Conservation (phyloP, 2,113 vertebrate genomes). For the Symphodus melops region DNA sequence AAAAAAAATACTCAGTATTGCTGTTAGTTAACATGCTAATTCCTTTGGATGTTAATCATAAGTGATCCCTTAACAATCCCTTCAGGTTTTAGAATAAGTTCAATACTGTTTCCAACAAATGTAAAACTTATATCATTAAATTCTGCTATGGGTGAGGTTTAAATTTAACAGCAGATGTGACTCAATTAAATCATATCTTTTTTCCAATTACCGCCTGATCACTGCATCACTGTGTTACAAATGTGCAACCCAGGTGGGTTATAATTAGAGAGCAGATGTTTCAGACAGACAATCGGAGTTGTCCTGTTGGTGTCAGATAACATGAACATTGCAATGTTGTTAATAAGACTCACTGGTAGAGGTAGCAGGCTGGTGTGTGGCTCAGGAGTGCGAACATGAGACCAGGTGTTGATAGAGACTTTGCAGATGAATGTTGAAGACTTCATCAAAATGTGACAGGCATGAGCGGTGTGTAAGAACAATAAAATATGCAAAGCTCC, state of each 20-base stretch:
- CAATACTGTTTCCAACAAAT: not conserved
- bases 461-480: not conserved
- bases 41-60: not conserved
- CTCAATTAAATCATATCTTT: constrained; percentile 20
- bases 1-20: not conserved
- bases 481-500: not conserved
- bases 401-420: not conserved
- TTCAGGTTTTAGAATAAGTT: not conserved
- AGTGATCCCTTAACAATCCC: not conserved
- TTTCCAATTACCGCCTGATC: constrained; percentile 3
- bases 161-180: constrained; percentile 19
- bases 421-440: not conserved
- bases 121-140: not conserved
- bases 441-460: not conserved
- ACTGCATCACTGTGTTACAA: not conserved
- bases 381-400: not conserved
- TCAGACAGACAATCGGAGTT: not conserved
- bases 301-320: not conserved
- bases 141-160: not conserved
- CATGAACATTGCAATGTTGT: not conserved
- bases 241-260: constrained; percentile 6
- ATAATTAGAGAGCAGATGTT: constrained; percentile 27
- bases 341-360: not conserved
- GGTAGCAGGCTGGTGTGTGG: not conserved
- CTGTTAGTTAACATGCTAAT: not conserved